Conservation (phyloP, 2,797 vertebrate species). For the Channallabes apus region DNA sequence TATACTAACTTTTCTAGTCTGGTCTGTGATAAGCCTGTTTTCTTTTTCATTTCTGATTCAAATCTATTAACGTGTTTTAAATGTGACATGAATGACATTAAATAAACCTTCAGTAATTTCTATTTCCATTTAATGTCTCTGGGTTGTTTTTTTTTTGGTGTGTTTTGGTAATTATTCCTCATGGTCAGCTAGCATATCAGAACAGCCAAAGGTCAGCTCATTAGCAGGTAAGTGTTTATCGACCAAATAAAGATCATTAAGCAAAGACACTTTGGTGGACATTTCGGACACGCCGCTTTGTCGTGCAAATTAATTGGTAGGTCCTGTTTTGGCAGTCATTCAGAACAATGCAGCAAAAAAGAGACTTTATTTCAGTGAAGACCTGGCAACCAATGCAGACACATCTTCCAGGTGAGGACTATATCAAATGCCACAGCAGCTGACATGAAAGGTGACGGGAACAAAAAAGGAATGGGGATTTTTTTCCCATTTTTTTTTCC, state of each 20-base stretch:
- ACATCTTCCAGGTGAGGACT: slow-evolving; percentile 23
- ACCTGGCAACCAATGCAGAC: background rate
- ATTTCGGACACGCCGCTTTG: slow-evolving; percentile 12
- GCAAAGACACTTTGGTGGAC: slow-evolving; percentile 22
- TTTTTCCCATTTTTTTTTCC: background rate
- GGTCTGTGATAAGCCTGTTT: background rate
- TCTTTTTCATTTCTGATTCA: slow-evolving; percentile 11
- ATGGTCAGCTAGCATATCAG: slow-evolving; percentile 18
- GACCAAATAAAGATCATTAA: slow-evolving; percentile 32
- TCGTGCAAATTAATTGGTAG: slow-evolving; percentile 29
- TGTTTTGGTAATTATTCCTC: slow-evolving; percentile 32
- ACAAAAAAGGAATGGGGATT: background rate
- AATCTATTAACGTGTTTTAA: slow-evolving; percentile 16
- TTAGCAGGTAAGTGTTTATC: slow-evolving; percentile 43
- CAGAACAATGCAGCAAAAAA: slow-evolving; percentile 9
- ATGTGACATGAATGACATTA: slow-evolving; percentile 38
- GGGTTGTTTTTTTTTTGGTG: slow-evolving; percentile 13
- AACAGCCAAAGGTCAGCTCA: slow-evolving; percentile 42
- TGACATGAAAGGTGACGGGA: slow-evolving; percentile 30
- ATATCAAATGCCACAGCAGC: slow-evolving; percentile 33
- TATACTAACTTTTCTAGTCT: background rate
- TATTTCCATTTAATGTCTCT: slow-evolving; percentile 31
- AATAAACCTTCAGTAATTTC: slow-evolving; percentile 60
- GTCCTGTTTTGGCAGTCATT: slow-evolving; percentile 22
- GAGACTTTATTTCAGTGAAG: slow-evolving; percentile 23